Base-by-base conservation (phyloP, 53 echinoderm and acorn worm genomes). In the Holothuria scabra region DNA sequence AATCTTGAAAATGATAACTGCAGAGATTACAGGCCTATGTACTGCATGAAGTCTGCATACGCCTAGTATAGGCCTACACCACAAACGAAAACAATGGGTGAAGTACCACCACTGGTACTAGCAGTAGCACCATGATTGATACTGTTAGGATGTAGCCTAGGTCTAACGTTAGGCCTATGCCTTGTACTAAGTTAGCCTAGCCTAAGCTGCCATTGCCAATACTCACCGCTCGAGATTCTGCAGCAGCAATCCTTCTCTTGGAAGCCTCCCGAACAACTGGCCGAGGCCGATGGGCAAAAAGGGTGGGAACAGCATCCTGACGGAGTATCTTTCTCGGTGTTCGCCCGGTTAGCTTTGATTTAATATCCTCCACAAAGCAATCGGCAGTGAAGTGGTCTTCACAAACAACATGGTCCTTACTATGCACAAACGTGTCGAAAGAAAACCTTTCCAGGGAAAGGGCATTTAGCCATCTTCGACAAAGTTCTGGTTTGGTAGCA, bases 341-440 rank as follows among this genome's bases (percentile, higher is more conserved):
- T 20, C 60, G 65, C 20, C 88, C 85, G 63, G 81, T 29, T 16
- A 91, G 79, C 31, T 25, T 70, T 34, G 91, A 83, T 48, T 76
- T 87, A 21, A 84, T 68, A 67, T 91, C 81, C 60, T 62, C 80
- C 28, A 79, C 70, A 58, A 88, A 91, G 30, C 88, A 80, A 46
- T 71, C 74, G 34, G 83, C 29, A 31, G 78, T 62, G 63, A 91
- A 91, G 48, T 91, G 88, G 16, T 88, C 88, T 82, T 85, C 81
- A 16, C 91, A 88, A 26, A 88, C 85, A 19, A 88, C 85, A 28
- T 85, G 48, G 25, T 41, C 70, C 64, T 66, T 49, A 46, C 57
- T 83, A 37, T 69, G 82, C 28, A 74, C 74, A 30, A 85, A 88
- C 2, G 63, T 72, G 63, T 85, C 83, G 38, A 69, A 28, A 75